Evolutionary conservation across 2,113 vertebrate species (phyloP).

Genomic region (Oryzias curvinotus): DNA sequence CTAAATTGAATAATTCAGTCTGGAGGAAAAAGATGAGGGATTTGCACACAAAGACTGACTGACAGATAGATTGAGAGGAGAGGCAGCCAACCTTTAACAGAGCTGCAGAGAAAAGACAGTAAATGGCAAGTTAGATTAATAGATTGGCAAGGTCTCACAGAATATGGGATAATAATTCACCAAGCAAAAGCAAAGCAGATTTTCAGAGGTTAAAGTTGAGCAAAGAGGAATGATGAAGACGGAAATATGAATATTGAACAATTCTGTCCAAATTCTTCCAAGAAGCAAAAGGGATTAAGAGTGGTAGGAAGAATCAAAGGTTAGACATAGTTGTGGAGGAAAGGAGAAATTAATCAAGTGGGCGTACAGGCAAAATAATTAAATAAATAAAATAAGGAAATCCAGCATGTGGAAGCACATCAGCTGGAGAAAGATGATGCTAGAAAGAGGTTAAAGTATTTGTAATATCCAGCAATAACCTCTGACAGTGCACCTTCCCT

Average conservation of each 20-base stretch:
- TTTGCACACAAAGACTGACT: slow-evolving; percentile 83
- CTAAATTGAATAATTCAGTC: slow-evolving; percentile 80
- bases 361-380: slow-evolving; percentile 11
- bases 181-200: slow-evolving; percentile 63
- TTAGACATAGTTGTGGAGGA: slow-evolving; percentile 49
- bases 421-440: slow-evolving; percentile 44
- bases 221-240: slow-evolving; percentile 63
- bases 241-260: slow-evolving; percentile 73
- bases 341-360: slow-evolving; percentile 55
- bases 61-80: slow-evolving; percentile 77
- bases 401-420: slow-evolving; percentile 44
- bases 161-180: slow-evolving; percentile 74
- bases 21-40: slow-evolving; percentile 72
- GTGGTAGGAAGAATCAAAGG: slow-evolving; percentile 57
- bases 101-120: slow-evolving; percentile 72
- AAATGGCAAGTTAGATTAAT: slow-evolving; percentile 81
- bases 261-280: slow-evolving; percentile 50
- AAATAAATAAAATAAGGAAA: slow-evolving; percentile 35
- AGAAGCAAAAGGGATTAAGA: slow-evolving; percentile 61
- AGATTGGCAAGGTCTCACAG: slow-evolving; percentile 75
- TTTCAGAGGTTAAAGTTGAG: slow-evolving; percentile 76
- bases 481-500: slow-evolving; percentile 34
- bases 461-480: slow-evolving; percentile 47
- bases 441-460: slow-evolving; percentile 55
- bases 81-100: slow-evolving; percentile 80